These are phyloP conservation scores for Peromyscus eremicus DNA, from an alignment of 2,797 vertebrate genomes.

Conservation along the genomic window DNA sequence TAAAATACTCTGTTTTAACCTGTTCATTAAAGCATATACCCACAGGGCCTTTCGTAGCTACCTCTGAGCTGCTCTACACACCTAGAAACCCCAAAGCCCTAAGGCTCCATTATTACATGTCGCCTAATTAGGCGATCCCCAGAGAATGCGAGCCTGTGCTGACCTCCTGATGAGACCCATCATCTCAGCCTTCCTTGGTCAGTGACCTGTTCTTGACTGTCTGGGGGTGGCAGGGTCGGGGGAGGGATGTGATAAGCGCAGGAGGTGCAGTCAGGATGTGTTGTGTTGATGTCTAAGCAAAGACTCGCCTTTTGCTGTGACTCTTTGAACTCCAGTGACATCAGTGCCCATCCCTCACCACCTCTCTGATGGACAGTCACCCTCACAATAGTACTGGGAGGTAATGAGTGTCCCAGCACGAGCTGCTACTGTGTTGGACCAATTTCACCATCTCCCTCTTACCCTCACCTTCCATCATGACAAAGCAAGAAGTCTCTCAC, in stretches of 20 bases:
- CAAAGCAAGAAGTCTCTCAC: background rate
- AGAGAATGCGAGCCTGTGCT: background rate
- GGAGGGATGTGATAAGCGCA: too few relatives aligned
- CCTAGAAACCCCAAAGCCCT: background rate
- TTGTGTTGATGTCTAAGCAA: background rate
- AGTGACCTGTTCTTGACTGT: background rate
- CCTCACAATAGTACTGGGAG: background rate
- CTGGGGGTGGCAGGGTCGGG: too few relatives aligned
- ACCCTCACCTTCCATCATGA: background rate
- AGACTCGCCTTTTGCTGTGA: background rate
- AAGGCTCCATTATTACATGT: background rate
- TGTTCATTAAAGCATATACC: background rate
- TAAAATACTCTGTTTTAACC: background rate
- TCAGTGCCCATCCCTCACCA: background rate
- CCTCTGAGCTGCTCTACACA: background rate
- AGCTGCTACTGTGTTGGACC: too few relatives aligned
- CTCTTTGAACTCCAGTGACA: background rate
- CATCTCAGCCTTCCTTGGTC: background rate
- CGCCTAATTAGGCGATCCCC: background rate
- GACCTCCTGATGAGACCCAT: background rate
- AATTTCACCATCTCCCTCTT: background rate
- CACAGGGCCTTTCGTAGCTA: background rate
- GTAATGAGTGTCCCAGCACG: background rate
- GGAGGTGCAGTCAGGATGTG: rapidly evolving
- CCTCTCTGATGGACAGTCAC: too few relatives aligned